Evolutionary conservation across 1,140 invertebrate genomes (phyloP), one percentile per base, ranked within the genome.

Genomic region (Eueides isabella): DNA sequence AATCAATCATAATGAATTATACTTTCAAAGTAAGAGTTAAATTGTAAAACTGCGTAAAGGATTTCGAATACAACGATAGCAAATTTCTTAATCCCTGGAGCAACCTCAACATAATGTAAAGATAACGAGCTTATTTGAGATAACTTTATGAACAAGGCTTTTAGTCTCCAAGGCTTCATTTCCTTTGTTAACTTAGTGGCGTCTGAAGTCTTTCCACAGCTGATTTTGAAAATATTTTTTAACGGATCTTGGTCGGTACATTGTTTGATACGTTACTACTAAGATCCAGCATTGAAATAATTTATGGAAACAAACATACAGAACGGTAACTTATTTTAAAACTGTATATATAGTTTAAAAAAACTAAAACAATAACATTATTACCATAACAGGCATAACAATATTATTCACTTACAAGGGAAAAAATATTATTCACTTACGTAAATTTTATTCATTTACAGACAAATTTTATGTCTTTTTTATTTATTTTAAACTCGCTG

Each of bases 101-200:
- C 69, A 61, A 72, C 63, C 72, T 64, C 38, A 62, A 75, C 69
- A 75, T 71, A 75, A 67, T 71, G 61, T 62, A 61, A 64, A 76
- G 69, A 71, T 71, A 76, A 76, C 74, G 74, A 76, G 38, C 69
- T 75, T 75, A 71, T 75, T 75, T 67, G 14, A 71, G 74, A 71
- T 71, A 75, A 71, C 48, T 75, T 75, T 75, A 64, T 67, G 64
- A 75, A 71, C 69, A 75, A 63, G 69, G 55, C 69, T 75, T 69
- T 72, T 67, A 67, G 74, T 75, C 74, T 75, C 74, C 67, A 71
- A 75, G 74, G 74, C 69, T 67, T 71, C 64, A 75, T 67, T 75
- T 71, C 69, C 74, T 71, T 71, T 71, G 64, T 71, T 75, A 75
- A 71, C 55, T 75, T 67, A 61, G 72, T 74, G 67, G 67, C 38